phyloP scores from a whole-genome alignment of 2,888 invertebrate species.

The Erynnis tages region DNA sequence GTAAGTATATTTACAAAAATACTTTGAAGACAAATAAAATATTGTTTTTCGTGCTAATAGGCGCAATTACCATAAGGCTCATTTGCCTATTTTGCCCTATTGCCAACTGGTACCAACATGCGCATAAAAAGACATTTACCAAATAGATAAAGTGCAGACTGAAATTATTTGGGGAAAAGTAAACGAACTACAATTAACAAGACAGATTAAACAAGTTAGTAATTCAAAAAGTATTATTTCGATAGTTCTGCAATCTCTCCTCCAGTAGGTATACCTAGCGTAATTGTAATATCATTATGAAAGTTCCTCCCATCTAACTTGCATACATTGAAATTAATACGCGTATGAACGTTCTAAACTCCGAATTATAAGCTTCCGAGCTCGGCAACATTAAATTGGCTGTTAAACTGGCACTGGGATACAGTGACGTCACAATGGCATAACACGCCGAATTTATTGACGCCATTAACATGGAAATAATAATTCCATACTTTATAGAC shows the following conservation, averaged over 20 bases:
- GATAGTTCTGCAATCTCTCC: background rate
- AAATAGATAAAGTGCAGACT: too few species aligned
- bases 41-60: too few species aligned
- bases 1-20: too few species aligned
- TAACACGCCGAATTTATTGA: slow-evolving; percentile 63
- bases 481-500: slow-evolving; percentile 71
- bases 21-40: too few species aligned
- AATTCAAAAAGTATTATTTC: too few species aligned
- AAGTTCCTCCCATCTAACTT: slow-evolving; percentile 1
- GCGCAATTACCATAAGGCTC: too few species aligned
- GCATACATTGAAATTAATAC: slow-evolving; percentile 15
- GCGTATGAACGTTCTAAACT: slow-evolving; percentile 20
- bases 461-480: slow-evolving; percentile 73
- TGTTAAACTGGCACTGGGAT: slow-evolving; percentile 31
- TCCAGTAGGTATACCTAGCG: background rate
- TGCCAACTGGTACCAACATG: too few species aligned
- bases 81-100: too few species aligned
- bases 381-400: slow-evolving; percentile 13
- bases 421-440: slow-evolving; percentile 53
- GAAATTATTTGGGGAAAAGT: too few species aligned
- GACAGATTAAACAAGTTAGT: too few species aligned
- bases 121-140: too few species aligned
- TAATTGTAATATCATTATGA: slow-evolving; percentile 5
- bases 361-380: slow-evolving; percentile 16
- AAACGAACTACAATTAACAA: too few species aligned